phyloP scores from a whole-genome alignment of 1,140 invertebrate species.

The Oppia nitens region DNA sequence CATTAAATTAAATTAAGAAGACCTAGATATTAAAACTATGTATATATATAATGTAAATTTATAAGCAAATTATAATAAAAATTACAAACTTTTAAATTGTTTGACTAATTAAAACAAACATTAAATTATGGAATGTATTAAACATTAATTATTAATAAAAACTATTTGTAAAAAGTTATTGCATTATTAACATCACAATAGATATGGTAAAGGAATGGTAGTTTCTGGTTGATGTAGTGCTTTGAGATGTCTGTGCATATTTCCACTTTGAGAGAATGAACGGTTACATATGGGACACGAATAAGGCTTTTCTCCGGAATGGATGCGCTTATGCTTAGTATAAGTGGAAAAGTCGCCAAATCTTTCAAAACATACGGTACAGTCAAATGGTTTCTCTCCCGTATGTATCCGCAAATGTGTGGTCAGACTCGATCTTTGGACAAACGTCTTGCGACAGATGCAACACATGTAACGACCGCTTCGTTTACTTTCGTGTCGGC shows the following conservation, averaged over 20 bases:
- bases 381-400: slow-evolving; percentile 8
- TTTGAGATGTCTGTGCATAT: slow-evolving; percentile 12
- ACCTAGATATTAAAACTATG: no score
- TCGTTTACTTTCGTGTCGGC: slow-evolving; percentile 19
- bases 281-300: slow-evolving; percentile 4
- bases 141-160: no score
- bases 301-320: slow-evolving; percentile 16
- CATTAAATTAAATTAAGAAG: no score
- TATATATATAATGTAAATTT: no score
- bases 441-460: slow-evolving; percentile 21
- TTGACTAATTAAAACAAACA: no score
- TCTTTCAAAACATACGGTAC: slow-evolving; percentile 28
- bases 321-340: slow-evolving; percentile 26
- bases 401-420: slow-evolving; percentile 12
- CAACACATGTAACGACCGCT: slow-evolving; percentile 20
- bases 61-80: no score
- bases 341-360: slow-evolving; percentile 73
- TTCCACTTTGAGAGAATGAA: slow-evolving; percentile 12
- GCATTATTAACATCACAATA: no score
- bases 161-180: no score
- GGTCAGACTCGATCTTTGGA: slow-evolving; percentile 18
- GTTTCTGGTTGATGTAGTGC: not conserved
- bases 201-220: not conserved
- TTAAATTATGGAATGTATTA: no score
- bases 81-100: no score